Evolutionary conservation across 2,888 invertebrate genomes (phyloP).

Genomic region (Tachina grossa): DNA sequence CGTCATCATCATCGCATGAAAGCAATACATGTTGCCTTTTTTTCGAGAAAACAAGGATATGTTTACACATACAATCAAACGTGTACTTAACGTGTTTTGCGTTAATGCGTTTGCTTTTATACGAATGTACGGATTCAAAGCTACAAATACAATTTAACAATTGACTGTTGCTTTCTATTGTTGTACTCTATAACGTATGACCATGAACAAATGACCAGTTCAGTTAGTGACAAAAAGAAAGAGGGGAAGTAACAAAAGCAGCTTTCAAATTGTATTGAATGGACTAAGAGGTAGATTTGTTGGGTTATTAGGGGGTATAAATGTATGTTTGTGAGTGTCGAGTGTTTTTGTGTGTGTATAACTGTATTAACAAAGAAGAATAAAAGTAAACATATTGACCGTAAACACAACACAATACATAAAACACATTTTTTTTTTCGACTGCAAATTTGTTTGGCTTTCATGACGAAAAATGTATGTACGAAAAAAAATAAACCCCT

Average conservation of each 20-base stretch:
- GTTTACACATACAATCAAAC: neutral
- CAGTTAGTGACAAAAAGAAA: conserved; percentile 1
- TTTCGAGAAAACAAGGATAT: conserved; percentile 18
- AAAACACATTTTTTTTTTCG: conserved; percentile 18
- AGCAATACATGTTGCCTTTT: conserved; percentile 67
- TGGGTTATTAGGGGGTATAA: conserved; percentile 33
- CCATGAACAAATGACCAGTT: conserved; percentile 56
- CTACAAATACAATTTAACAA: conserved; percentile 64
- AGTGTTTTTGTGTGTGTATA: conserved; percentile 19
- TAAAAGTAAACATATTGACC: conserved; percentile 64
- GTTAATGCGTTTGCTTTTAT: neutral
- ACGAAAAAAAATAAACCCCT: conserved; percentile 4
- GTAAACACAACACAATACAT: conserved; percentile 67
- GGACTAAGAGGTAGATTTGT: conserved; percentile 52
- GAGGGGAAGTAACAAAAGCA: neutral
- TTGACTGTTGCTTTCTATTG: conserved; percentile 69
- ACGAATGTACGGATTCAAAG: conserved; percentile 17
- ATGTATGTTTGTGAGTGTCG: conserved; percentile 12
- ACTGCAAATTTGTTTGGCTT: conserved; percentile 59
- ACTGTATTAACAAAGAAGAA: conserved; percentile 58
- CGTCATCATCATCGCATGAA: conserved; percentile 38
- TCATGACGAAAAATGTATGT: conserved; percentile 40
- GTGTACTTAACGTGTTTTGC: neutral
- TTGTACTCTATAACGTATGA: conserved; percentile 52
- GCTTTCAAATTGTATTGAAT: conserved; percentile 40